Base-by-base conservation (phyloP, 2,797 vertebrate genomes). In the Crax fasciolata region DNA sequence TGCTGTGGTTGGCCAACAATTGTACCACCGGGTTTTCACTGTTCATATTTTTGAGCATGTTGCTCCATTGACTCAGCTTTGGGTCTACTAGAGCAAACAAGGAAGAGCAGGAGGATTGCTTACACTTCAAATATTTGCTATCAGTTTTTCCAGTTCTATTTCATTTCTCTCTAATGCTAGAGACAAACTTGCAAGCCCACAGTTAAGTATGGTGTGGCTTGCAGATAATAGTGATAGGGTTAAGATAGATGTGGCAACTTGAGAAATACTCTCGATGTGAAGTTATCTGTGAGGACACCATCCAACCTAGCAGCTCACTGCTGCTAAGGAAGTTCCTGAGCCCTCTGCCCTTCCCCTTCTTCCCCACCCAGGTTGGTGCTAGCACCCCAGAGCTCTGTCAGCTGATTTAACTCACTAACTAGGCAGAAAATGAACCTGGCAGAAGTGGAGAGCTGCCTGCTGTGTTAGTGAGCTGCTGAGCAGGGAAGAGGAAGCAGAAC, bases 41-140 rank as follows among this genome's bases (percentile, higher is more conserved):
- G 43, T 24, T 65, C 5, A 0, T 18, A 9, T 54, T 52, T 12
- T 11, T 44, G 13, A 63, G 52, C 66, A 24, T 6, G 0, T 11
- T 10, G 51, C 43, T 75, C 20, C 9, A 0, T 39, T 61, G 54
- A 19, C 51, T 78, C 27, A 27, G 43, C 43, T 32, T 41, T 32
- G 30, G 9, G 30, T 43, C 51, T n/a, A 0, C 20, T 14, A 5
- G 20, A 12, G 14, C 9, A 52, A 38, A 44, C 1, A 11, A 88
- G 54, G 39, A 39, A 39, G 27, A 57, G 23, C 11, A 49, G 18
- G 1, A 39, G 15, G 39, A 44, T 73, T 86, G 55, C n/a, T 51
- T 3, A 1, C 4, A 6, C 28, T 20, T 79, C 46, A 43, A 51
- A 17, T 16, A 18, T 66, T 78, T 2, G 0, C 20, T 15, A 1